Conservation (phyloP, 2,113 vertebrate genomes). For the Arizona elegans region DNA sequence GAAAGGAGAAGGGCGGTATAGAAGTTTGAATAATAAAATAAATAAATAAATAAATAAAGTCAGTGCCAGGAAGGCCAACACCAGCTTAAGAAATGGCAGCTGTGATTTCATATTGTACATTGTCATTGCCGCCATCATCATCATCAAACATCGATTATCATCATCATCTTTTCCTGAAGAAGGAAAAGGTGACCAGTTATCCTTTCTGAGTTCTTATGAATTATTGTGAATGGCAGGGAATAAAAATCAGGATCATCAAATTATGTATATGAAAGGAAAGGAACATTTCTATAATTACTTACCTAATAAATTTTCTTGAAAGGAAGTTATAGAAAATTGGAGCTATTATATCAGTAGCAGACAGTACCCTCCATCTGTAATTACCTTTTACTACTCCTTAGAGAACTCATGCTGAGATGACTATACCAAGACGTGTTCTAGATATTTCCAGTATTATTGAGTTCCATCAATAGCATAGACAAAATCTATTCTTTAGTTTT, state of each 20-base stretch:
- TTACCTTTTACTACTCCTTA: constrained; percentile 15
- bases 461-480: constrained; percentile 30
- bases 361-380: neutral
- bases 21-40: too few species aligned
- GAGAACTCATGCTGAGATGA: constrained; percentile 34
- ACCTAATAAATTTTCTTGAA: constrained; percentile 11
- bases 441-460: constrained; percentile 40
- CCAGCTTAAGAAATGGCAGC: neutral
- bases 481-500: constrained; percentile 17
- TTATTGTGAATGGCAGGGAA: neutral
- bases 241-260: constrained; percentile 16
- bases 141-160: neutral
- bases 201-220: neutral
- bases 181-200: neutral
- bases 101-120: neutral
- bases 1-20: too few species aligned
- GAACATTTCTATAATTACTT: constrained; percentile 6
- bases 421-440: constrained; percentile 16
- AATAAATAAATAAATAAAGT: neutral
- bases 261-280: constrained; percentile 18
- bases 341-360: neutral
- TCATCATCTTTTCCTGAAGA: neutral
- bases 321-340: neutral
- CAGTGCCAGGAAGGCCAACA: neutral
- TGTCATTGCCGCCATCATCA: neutral